phyloP scores from a whole-genome alignment of 1,140 invertebrate species.

The Neoseiulus cucumeris region DNA sequence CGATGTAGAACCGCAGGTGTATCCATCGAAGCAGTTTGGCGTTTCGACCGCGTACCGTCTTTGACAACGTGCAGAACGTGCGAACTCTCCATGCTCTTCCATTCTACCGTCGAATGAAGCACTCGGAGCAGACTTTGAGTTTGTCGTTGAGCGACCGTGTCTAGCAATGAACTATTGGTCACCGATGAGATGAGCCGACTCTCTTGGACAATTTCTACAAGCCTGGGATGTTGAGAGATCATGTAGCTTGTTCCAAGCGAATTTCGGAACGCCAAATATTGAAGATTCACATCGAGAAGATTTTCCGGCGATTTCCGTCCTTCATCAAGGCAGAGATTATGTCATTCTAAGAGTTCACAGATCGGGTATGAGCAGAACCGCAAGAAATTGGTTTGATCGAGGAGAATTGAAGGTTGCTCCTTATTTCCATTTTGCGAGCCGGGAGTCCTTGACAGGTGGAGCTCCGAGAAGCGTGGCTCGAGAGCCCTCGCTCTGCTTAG shows the following conservation, averaged over 20 bases:
- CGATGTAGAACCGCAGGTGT: not conserved
- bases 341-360: not conserved
- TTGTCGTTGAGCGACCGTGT: not conserved
- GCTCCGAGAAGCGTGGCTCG: not conserved
- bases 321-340: not conserved
- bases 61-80: slow-evolving; percentile 5
- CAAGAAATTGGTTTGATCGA: too few species aligned
- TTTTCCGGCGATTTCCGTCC: not conserved
- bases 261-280: not conserved
- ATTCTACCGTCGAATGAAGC: not conserved
- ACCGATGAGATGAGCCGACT: slow-evolving; percentile 1
- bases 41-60: not conserved
- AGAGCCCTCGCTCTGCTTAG: not conserved
- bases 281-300: not conserved
- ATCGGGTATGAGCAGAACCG: too few species aligned
- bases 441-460: not conserved
- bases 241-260: not conserved
- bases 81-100: not conserved
- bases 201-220: not conserved
- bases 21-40: not conserved
- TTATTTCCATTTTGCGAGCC: too few species aligned
- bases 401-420: too few species aligned
- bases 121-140: slow-evolving; percentile 4
- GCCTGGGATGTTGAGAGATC: not conserved
- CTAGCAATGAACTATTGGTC: not conserved